Conservation (phyloP, 1,140 invertebrate species). For the Hyphantria cunea region DNA sequence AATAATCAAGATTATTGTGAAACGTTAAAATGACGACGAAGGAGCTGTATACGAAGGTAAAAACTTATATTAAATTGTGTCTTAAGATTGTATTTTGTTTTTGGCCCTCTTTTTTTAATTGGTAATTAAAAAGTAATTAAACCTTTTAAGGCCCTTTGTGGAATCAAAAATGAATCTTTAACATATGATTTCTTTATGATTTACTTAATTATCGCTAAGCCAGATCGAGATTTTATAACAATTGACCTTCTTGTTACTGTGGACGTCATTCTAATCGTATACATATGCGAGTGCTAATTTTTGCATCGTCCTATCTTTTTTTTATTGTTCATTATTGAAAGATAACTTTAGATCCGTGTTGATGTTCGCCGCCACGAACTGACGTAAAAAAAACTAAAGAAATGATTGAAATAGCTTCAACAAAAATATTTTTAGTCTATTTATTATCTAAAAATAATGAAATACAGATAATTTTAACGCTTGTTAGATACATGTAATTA, state of each 20-base stretch:
- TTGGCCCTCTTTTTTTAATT: conserved; percentile 12
- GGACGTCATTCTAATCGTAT: not conserved
- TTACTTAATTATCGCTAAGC: not conserved
- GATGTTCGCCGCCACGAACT: not conserved
- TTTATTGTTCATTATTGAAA: not conserved
- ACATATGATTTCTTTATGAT: not conserved
- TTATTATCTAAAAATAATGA: not conserved
- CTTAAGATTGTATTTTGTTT: conserved; percentile 31
- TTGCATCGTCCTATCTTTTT: not conserved
- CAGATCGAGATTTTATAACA: not conserved
- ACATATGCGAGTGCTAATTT: conserved; percentile 1
- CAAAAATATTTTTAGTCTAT: not conserved
- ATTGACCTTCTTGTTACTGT: not conserved
- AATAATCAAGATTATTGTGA: conserved; percentile 34
- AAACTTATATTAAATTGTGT: conserved; percentile 38
- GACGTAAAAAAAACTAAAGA: no score
- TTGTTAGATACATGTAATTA: no score
- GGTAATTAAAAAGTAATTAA: conserved; percentile 5
- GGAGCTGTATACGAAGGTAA: conserved; percentile 81
- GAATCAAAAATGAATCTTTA: not conserved
- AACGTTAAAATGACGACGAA: conserved; percentile 77
- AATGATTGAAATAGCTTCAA: not conserved
- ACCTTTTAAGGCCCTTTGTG: not conserved
- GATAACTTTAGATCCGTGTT: not conserved
- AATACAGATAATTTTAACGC: no score